These are phyloP conservation scores for Micrasema longulum DNA, from an alignment of 1,140 invertebrate genomes.

Conservation along the genomic window DNA sequence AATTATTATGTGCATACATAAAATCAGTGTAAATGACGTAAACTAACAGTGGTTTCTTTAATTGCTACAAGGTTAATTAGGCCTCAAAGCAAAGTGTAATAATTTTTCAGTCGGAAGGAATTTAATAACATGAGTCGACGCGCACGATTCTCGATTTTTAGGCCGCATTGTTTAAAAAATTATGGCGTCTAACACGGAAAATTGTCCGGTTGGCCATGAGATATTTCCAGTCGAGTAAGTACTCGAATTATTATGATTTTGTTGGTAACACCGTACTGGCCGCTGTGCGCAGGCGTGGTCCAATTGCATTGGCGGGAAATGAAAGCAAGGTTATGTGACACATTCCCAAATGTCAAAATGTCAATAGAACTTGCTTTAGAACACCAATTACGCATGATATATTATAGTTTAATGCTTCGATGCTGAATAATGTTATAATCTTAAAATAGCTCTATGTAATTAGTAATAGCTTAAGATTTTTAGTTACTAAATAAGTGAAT, in stretches of 20 bases:
- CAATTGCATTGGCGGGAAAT: conserved; percentile 11
- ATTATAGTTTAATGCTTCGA: not conserved
- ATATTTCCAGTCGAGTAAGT: conserved; percentile 2
- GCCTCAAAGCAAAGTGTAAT: too few relatives aligned
- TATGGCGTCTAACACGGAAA: conserved; percentile 17
- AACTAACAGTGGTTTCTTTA: not conserved
- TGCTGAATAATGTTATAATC: not conserved
- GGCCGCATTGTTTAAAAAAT: conserved; percentile 9
- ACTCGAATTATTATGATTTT: not conserved
- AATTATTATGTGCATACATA: too few relatives aligned
- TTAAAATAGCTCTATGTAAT: not conserved
- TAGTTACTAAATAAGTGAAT: not conserved
- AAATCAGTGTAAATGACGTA: too few relatives aligned
- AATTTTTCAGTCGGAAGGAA: conserved; percentile 1
- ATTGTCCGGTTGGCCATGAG: conserved; percentile 27
- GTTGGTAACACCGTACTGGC: not conserved
- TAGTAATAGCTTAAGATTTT: not conserved
- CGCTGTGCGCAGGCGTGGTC: conserved; percentile 30
- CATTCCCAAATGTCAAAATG: conserved; percentile 30
- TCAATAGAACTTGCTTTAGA: conserved; percentile 26
- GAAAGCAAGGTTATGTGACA: conserved; percentile 41
- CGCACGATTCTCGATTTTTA: conserved; percentile 26
- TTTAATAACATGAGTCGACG: not conserved
- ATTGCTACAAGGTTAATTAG: conserved; percentile 8
- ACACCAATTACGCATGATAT: not conserved